These are phyloP conservation scores for Mnemiopsis leidyi DNA, from an alignment of 37 sponge, comb jelly and placozoan genomes.

Conservation along the genomic window DNA sequence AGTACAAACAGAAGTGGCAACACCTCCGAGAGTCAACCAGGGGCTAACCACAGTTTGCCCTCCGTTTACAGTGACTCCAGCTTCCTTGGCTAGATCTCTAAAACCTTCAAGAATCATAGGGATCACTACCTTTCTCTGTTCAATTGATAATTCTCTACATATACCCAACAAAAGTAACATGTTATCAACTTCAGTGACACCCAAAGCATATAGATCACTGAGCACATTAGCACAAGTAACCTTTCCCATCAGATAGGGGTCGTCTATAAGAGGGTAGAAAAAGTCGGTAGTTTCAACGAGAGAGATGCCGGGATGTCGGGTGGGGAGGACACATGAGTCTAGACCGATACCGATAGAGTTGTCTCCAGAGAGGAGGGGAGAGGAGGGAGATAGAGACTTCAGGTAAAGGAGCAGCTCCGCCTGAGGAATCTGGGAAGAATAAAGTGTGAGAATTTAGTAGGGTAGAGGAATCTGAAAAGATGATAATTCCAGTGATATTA, in stretches of 20 bases:
- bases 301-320: constrained; percentile 80
- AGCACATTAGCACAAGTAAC: constrained; percentile 99
- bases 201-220: constrained; percentile 99
- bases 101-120: constrained; percentile 89
- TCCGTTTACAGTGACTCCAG: constrained; percentile 93
- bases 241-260: constrained; percentile 97
- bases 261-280: constrained; percentile 98
- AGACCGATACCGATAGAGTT: constrained; percentile 86
- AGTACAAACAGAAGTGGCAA: constrained; percentile 88
- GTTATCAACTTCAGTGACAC: constrained; percentile 97
- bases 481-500: no score
- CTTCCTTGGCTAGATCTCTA: constrained; percentile 84
- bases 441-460: no score
- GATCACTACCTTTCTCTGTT: constrained; percentile 79
- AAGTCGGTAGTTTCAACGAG: constrained; percentile 98
- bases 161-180: constrained; percentile 96
- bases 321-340: constrained; percentile 97
- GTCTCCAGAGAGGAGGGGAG: constrained; percentile 34
- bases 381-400: constrained; percentile 65
- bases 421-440: constrained; percentile 76
- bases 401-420: constrained; percentile 91
- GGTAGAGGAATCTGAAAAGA: no score
- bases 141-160: constrained; percentile 74
- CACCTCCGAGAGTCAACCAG: constrained; percentile 98
- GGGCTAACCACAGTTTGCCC: constrained; percentile 98